Percentiles rank a stretch among this genome's conserved stretches.
phyloP scores from a whole-genome alignment of 2,113 vertebrate genomes.

The Oryzias celebensis region DNA sequence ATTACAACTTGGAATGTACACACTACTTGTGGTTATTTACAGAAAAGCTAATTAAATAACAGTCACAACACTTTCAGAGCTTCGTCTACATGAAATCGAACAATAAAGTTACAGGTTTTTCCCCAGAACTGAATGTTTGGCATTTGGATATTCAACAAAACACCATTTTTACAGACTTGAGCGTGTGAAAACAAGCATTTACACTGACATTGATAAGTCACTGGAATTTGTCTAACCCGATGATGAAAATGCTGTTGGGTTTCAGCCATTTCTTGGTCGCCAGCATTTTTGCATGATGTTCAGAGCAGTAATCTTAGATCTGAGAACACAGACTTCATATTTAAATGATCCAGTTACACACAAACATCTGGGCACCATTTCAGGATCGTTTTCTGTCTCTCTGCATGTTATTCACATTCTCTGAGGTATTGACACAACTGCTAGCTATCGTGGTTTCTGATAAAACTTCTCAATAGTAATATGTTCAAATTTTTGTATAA shows the following conservation, averaged over 20 bases:
- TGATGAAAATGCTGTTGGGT: background rate
- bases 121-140: conserved; percentile 4
- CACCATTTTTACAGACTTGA: background rate
- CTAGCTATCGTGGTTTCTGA: too few relatives aligned
- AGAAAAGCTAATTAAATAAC: conserved; percentile 65
- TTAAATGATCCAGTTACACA: background rate
- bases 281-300: conserved; percentile 10
- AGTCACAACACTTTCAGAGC: conserved; percentile 34
- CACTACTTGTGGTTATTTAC: conserved; percentile 63
- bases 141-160: conserved; percentile 16
- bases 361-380: too few relatives aligned
- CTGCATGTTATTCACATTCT: too few relatives aligned
- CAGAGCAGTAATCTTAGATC: background rate
- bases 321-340: background rate
- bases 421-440: too few relatives aligned
- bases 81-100: conserved; percentile 6
- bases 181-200: background rate
- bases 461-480: too few relatives aligned
- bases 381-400: too few relatives aligned
- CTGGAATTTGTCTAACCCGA: background rate
- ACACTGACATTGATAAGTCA: background rate
- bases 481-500: too few relatives aligned
- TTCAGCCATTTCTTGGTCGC: background rate
- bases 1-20: conserved; percentile 63
- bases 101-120: conserved; percentile 1